Evolutionary conservation across 92 coral and sea anemone species (phyloP), one percentile per base, ranked within the genome.

Genomic region (Epizoanthus illoricatus): DNA sequence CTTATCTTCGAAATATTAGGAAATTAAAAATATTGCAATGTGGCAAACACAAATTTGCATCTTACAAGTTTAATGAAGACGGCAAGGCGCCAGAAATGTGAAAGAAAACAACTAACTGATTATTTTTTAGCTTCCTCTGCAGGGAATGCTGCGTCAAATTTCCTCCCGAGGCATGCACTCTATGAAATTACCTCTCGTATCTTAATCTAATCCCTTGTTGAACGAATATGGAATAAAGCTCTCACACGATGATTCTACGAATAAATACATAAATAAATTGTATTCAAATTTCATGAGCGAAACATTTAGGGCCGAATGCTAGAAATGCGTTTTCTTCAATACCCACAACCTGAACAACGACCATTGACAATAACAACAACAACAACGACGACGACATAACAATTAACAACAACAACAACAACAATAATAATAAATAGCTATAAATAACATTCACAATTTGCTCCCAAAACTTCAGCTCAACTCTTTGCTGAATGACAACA

Each of bases 11-110:
- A 47, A 20, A 23, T 12, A 78, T 45, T 64, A 78, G 82, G 60
- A 78, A 78, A 62, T 78, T 78, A 78, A 15, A 21, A 78, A 78
- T 78, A 78, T 78, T 78, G 61, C 58, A 45, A 62, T 63, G 71
- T 20, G 60, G 49, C 82, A 78, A 76, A 62, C 81, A 43, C 60
- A 78, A 63, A 78, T 61, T 78, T 78, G 71, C 71, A 62, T 42
- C 71, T 62, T 61, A 62, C 65, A 63, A 78, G 66, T 62, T 45
- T 63, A 78, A 63, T 78, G 71, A 78, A 63, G 60, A 20, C 82
- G 61, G 42, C 71, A 78, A n/a, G 71, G 43, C 23, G 82, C 23
- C n/a, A 57, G 57, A 61, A 61, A 69, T 36, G 64, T 42, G 59
- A 49, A 62, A 61, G 80, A 59, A 75, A 52, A 63, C 40, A 78